These are phyloP conservation scores for Acanthis flammea DNA, from an alignment of 2,797 vertebrate genomes.

Conservation along the genomic window DNA sequence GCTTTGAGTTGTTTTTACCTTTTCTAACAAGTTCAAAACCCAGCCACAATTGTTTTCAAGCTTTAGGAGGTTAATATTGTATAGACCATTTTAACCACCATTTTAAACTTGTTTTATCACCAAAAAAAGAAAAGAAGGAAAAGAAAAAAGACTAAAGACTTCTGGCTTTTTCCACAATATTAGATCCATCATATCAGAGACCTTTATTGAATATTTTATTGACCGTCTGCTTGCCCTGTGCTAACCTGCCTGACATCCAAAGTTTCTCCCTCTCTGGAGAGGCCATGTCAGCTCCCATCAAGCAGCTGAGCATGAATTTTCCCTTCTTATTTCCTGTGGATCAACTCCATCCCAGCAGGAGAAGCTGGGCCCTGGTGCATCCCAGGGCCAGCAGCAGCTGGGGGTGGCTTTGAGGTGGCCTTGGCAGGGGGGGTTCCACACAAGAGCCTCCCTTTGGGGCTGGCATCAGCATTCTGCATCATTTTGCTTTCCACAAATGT, in stretches of 20 bases:
- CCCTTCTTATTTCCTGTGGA: conserved; percentile 84
- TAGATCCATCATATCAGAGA: conserved; percentile 87
- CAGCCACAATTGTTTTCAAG: neutral
- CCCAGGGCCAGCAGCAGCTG: neutral
- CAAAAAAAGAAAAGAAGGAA: neutral
- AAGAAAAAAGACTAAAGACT: neutral
- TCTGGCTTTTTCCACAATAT: conserved; percentile 74
- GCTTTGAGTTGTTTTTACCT: neutral
- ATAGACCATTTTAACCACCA: neutral
- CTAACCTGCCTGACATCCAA: conserved; percentile 89
- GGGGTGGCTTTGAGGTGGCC: conserved; percentile 18
- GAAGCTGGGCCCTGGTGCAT: conserved; percentile 21
- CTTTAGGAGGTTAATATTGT: neutral
- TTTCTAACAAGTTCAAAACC: neutral
- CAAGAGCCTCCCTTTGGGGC: neutral
- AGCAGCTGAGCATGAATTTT: conserved; percentile 82
- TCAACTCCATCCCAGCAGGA: conserved; percentile 82
- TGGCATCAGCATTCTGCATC: neutral
- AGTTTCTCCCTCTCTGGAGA: conserved; percentile 86
- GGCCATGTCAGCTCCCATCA: conserved; percentile 82
- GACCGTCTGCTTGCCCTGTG: conserved; percentile 86
- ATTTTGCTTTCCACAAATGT: neutral
- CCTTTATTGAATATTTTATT: conserved; percentile 93
- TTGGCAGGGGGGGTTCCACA: neutral
- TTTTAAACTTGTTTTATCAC: neutral